A percentile compares a stretch with the other conserved stretches of the same genome.
phyloP scores from a whole-genome alignment of 92 coral and sea anemone genomes.

The Palythoa caribaeorum region DNA sequence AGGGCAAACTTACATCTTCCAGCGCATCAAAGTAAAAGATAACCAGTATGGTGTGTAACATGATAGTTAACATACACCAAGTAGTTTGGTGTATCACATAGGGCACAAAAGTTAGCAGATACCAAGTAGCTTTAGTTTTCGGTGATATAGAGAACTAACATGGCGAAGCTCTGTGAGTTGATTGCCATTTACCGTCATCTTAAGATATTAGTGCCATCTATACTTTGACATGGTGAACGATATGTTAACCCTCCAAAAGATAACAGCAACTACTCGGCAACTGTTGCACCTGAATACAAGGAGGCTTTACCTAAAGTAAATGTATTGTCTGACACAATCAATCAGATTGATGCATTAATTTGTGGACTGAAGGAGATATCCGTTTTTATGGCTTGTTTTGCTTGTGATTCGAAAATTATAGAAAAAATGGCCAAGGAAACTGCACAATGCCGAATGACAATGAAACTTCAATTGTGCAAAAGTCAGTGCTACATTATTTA shows the following conservation, averaged over 20 bases:
- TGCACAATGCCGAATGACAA: background rate
- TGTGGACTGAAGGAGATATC: constrained; percentile 38
- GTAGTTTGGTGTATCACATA: no score
- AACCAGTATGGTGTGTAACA: no score
- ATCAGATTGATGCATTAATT: constrained; percentile 11
- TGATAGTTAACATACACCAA: no score
- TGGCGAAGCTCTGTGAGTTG: no score
- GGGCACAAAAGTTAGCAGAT: no score
- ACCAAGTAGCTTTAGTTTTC: no score
- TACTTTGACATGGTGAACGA: no score
- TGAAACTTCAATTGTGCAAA: background rate
- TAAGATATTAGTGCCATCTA: no score
- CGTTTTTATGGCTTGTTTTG: background rate
- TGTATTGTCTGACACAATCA: constrained; percentile 33
- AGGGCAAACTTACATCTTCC: constrained; percentile 46
- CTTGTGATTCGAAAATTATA: background rate
- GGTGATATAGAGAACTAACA: no score
- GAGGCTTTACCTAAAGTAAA: constrained; percentile 44
- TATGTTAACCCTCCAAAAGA: constrained; percentile 59
- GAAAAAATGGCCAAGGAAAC: constrained; percentile 14
- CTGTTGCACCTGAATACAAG: constrained; percentile 14
- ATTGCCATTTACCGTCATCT: no score
- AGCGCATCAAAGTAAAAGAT: constrained; percentile 42
- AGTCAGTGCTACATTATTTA: constrained; percentile 1
- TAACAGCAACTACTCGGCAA: constrained; percentile 5